These are phyloP conservation scores for Polyergus mexicanus DNA, from an alignment of 1,140 invertebrate genomes.

Conservation along the genomic window DNA sequence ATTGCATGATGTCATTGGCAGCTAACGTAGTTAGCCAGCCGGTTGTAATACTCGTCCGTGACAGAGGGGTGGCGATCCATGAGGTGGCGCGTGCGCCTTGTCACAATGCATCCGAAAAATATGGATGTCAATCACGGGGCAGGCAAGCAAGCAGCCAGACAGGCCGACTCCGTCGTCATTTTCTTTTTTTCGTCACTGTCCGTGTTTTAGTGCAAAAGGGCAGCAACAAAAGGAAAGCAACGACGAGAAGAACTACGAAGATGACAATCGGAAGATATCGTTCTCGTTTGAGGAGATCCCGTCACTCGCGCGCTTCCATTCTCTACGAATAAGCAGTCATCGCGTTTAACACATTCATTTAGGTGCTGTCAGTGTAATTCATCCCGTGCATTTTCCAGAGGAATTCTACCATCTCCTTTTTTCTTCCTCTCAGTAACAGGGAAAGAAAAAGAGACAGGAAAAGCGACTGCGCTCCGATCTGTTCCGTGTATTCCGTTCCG, in stretches of 20 bases:
- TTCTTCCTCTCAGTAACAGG: slow-evolving; percentile 12
- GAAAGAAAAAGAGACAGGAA: neutral
- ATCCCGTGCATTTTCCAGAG: neutral
- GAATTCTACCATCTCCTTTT: neutral
- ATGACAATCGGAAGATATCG: neutral
- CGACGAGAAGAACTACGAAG: slow-evolving; percentile 17
- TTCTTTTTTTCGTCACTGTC: slow-evolving; percentile 50
- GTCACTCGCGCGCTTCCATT: neutral
- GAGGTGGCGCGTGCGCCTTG: slow-evolving; percentile 76
- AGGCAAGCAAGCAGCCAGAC: neutral
- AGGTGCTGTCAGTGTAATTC: slow-evolving; percentile 27
- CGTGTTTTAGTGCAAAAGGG: slow-evolving; percentile 37
- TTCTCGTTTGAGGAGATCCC: neutral
- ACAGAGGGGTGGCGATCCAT: slow-evolving; percentile 74
- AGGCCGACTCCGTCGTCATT: neutral
- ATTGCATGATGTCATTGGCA: slow-evolving; percentile 64
- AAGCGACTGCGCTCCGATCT: neutral
- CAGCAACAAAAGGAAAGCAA: slow-evolving; percentile 57
- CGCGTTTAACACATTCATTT: neutral
- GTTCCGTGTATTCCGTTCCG: slow-evolving; percentile 7
- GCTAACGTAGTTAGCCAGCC: neutral
- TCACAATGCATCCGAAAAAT: slow-evolving; percentile 52
- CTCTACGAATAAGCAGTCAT: neutral
- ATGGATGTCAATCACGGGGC: slow-evolving; percentile 59
- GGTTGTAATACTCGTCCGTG: slow-evolving; percentile 18